Evolutionary conservation across 1,140 invertebrate species (phyloP).

Genomic region (Pseudachorutes palmiensis): DNA sequence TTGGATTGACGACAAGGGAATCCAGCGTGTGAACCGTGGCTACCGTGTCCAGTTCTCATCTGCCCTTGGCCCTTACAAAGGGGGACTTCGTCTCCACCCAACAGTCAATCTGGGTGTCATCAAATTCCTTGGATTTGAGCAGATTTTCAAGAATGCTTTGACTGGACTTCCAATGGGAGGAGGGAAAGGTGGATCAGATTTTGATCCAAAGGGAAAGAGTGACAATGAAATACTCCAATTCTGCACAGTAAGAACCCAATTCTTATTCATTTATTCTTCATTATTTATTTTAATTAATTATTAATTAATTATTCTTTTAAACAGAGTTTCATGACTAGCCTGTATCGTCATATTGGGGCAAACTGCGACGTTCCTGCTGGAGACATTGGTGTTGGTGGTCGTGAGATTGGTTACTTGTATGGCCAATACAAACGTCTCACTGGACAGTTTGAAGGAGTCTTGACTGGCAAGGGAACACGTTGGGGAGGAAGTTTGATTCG

Average conservation of each 20-base stretch:
- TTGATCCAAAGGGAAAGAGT: slow-evolving; percentile 22
- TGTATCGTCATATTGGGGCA: slow-evolving; percentile 21
- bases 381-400: slow-evolving; percentile 25
- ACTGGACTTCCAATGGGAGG: slow-evolving; percentile 24
- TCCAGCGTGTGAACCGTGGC: slow-evolving; percentile 19
- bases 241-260: slow-evolving; percentile 12
- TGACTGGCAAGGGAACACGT: slow-evolving; percentile 16
- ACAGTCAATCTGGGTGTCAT: slow-evolving; percentile 14
- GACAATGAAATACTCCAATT: slow-evolving; percentile 18
- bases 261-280: background rate
- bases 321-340: slow-evolving; percentile 20
- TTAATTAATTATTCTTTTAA: background rate
- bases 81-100: slow-evolving; percentile 25
- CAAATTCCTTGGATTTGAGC: slow-evolving; percentile 25
- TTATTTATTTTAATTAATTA: no score
- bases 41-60: slow-evolving; percentile 22
- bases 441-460: slow-evolving; percentile 15
- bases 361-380: slow-evolving; percentile 25
- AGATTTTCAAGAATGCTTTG: slow-evolving; percentile 26
- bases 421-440: slow-evolving; percentile 23
- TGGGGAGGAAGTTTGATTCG: slow-evolving; percentile 23
- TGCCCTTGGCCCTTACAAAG: slow-evolving; percentile 26
- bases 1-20: slow-evolving; percentile 23
- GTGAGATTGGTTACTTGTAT: slow-evolving; percentile 22
- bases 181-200: slow-evolving; percentile 23